A percentile compares a stretch with the other conserved stretches of the same genome.
Evolutionary conservation across 2,113 vertebrate species (phyloP).

Genomic region (Caranx melampygus): DNA sequence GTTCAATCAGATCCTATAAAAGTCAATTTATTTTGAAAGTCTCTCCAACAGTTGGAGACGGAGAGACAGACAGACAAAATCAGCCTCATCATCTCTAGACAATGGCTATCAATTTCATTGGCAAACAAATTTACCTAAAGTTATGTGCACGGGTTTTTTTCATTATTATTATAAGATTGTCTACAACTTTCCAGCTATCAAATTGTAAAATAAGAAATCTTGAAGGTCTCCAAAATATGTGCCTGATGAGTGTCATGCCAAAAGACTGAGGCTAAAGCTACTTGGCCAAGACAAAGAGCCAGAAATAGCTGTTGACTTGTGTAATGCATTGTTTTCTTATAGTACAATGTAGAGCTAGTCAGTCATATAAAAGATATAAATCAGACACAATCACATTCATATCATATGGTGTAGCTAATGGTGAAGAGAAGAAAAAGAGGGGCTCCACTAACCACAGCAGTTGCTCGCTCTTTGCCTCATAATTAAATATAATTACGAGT

Average conservation of each 20-base stretch:
- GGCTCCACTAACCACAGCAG: background rate
- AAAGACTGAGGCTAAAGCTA: background rate
- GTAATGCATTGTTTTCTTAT: background rate
- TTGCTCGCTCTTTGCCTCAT: background rate
- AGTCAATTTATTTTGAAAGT: background rate
- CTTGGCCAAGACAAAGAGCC: background rate
- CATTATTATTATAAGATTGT: background rate
- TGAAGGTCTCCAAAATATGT: background rate
- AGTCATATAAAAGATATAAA: background rate
- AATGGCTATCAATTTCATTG: background rate
- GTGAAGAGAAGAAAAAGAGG: background rate
- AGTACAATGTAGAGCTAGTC: background rate
- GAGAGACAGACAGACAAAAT: background rate
- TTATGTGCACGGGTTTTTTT: background rate
- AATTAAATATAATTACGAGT: background rate
- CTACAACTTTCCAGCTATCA: background rate
- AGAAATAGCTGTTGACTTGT: background rate
- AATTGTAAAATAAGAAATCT: background rate
- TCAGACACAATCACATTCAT: no score
- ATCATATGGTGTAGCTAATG: no score
- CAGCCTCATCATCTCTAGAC: background rate
- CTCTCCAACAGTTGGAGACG: background rate
- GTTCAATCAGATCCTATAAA: background rate
- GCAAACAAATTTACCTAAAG: background rate
- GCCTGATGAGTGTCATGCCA: background rate